phyloP scores from a whole-genome alignment of 2,797 vertebrate genomes.

The Neosilurus mollespiculum region DNA sequence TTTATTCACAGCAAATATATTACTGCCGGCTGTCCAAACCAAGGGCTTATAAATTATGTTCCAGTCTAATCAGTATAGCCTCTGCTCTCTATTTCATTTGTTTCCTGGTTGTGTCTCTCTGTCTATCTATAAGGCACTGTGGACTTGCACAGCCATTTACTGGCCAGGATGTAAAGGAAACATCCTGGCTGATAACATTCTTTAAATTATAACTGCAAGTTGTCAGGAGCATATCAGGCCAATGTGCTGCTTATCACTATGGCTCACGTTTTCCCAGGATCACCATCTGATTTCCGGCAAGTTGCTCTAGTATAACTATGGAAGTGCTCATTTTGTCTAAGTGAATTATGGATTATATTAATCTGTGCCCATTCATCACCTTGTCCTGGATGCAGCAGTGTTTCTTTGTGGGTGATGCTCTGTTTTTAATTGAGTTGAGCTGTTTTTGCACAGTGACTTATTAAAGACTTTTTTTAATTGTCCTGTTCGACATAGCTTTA shows the following conservation, averaged over 20 bases:
- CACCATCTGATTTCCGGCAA: background rate
- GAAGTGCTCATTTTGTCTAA: background rate
- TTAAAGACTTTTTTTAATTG: constrained; percentile 37
- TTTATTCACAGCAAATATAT: background rate
- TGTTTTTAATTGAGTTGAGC: constrained; percentile 27
- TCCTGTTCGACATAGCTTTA: background rate
- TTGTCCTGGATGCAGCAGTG: constrained; percentile 11
- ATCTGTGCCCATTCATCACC: constrained; percentile 8
- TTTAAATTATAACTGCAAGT: constrained; percentile 16
- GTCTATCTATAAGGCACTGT: constrained; percentile 15
- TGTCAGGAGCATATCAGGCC: background rate
- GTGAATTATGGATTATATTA: constrained; percentile 19
- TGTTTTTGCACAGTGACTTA: constrained; percentile 34
- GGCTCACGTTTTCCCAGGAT: constrained; percentile 11
- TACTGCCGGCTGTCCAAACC: background rate
- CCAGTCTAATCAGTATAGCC: background rate
- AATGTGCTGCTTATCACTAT: constrained; percentile 31
- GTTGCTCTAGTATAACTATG: background rate
- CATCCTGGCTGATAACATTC: background rate
- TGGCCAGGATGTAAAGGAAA: constrained; percentile 17
- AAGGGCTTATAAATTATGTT: background rate
- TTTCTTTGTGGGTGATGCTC: background rate
- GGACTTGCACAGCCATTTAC: background rate
- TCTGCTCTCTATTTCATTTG: background rate
- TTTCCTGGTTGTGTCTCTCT: constrained; percentile 6